Evolutionary conservation across 2,797 vertebrate species (phyloP), one percentile per base, ranked within the genome.

Genomic region (Gallinago nigripennis): DNA sequence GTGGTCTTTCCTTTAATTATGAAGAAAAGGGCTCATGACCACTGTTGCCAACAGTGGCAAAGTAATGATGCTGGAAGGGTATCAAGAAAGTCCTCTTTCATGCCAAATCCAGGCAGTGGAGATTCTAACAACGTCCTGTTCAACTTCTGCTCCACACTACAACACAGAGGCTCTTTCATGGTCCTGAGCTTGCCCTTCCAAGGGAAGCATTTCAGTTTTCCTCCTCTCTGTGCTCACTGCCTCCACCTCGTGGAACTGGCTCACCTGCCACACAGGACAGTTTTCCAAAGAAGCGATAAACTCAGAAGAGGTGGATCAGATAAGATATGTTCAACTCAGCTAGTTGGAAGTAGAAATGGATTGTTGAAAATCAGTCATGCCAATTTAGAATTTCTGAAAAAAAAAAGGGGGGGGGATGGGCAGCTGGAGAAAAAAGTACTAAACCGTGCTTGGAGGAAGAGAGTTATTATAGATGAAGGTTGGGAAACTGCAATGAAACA

Each of bases 211-310:
- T 56, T 54, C 0, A 0, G 2, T 88, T 75, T 82, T 53, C 50
- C 16, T 61, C 19, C 31, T 85, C 27, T 45, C 20, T 92, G 80
- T 87, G 46, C 79, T 92, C 85, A 5, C 72, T 94, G 85, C 80
- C 56, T 88, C 92, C 95, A 90, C 56, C 91, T 69, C 16, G 51
- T 95, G 95, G 94, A 86, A 19, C 46, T 72, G 85, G 5, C 35
- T 78, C 11, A 81, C 7, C 41, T 91, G 80, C 77, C 30, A 2
- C 30, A 0, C 0, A 0, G 21, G 20, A 4, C 2, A 4, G 2
- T 85, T 89, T 61, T 56, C 43, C 3, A 0, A n/a, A 63, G 39
- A 58, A 33, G 19, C 1, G 6, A 2, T 37, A 9, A 27, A 45
- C 33, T 53, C 30, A 4, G 39, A 56, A 69, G 71, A 51, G 27